phyloP scores from a whole-genome alignment of 37 sponge, comb jelly and placozoan genomes.

The Chondrilla cf. caribensis region DNA sequence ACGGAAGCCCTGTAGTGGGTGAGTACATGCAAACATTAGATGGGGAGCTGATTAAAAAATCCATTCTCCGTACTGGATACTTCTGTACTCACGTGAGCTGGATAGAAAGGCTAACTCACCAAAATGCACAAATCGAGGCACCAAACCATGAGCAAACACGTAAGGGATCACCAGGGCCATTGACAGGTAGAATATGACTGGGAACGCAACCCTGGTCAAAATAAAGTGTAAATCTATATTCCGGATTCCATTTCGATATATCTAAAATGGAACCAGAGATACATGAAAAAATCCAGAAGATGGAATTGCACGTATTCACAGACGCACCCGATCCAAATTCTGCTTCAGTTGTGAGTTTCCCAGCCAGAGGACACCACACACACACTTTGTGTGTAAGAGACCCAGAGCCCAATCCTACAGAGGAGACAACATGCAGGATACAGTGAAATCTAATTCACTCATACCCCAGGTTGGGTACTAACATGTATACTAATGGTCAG shows the following conservation, averaged over 20 bases:
- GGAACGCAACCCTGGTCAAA: constrained; percentile 67
- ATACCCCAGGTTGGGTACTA: no score
- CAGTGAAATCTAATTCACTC: no score
- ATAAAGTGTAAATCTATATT: constrained; percentile 80
- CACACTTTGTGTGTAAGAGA: constrained; percentile 85
- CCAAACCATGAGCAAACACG: constrained; percentile 45
- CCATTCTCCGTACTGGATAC: no score
- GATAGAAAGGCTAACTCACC: constrained; percentile 25
- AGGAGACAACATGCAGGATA: constrained; percentile 1
- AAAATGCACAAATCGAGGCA: constrained; percentile 6
- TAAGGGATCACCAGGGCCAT: constrained; percentile 60
- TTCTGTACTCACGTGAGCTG: not conserved
- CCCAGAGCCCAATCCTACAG: constrained; percentile 97
- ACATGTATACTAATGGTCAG: no score
- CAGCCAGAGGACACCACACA: constrained; percentile 91
- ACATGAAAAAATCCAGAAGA: not conserved
- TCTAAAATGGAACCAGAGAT: constrained; percentile 17
- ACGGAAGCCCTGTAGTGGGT: constrained; percentile 36
- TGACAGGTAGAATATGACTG: constrained; percentile 62
- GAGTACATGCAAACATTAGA: no score
- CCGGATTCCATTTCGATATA: constrained; percentile 79
- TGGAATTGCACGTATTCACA: not conserved
- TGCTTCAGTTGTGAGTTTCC: constrained; percentile 76
- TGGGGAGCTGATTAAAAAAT: no score
- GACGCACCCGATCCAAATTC: constrained; percentile 73